Percentiles rank a stretch among this genome's conserved stretches.
Conservation (phyloP, 2,888 invertebrate species). For the Camptogramma bilineatum region DNA sequence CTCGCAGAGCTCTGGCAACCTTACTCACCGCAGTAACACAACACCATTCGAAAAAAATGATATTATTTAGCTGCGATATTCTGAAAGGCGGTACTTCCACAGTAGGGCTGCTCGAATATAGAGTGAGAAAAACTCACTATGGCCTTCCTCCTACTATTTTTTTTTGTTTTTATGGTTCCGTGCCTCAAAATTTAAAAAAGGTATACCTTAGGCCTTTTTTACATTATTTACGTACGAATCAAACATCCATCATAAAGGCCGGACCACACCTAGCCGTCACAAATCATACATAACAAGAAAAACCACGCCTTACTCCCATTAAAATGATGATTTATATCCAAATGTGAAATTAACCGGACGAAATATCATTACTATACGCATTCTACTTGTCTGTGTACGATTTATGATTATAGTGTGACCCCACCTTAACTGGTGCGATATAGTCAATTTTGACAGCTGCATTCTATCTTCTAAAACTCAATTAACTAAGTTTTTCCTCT, state of each 20-base stretch:
- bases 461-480: neutral
- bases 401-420: conserved; percentile 36
- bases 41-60: no score
- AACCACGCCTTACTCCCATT: conserved; percentile 49
- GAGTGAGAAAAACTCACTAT: no score
- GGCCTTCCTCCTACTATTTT: no score
- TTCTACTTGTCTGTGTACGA: conserved; percentile 37
- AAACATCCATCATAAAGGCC: conserved; percentile 19
- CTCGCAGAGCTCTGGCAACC: no score
- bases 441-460: conserved; percentile 10
- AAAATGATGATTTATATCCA: conserved; percentile 56
- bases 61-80: no score
- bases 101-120: no score
- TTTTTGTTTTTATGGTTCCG: no score
- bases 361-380: conserved; percentile 41
- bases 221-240: neutral
- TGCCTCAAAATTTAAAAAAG: no score
- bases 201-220: neutral
- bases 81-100: no score
- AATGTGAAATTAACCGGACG: conserved; percentile 37
- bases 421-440: conserved; percentile 17
- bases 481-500: no score
- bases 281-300: conserved; percentile 35
- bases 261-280: conserved; percentile 37
- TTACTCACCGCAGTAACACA: no score